Base-by-base conservation (phyloP, 2,113 vertebrate genomes). In the Cottus gobio region DNA sequence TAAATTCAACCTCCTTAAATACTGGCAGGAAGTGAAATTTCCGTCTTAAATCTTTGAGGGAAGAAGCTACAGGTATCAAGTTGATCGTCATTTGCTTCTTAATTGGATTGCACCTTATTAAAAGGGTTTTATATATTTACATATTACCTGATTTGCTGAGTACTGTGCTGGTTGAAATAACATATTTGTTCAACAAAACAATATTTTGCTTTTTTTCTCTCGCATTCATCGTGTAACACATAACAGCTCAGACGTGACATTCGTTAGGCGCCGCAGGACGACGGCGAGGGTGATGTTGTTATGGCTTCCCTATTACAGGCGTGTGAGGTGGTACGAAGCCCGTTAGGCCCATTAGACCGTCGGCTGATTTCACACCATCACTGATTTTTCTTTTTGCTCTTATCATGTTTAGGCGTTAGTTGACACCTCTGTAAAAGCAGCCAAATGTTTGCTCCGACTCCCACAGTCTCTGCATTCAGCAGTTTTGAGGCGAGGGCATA, bases 401-500 rank as follows among this genome's bases (percentile, higher is more conserved):
- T 46, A 69, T 69, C 6, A 46, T 18, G 31, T 68, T 71, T n/a
- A 75, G n/a, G 24, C 56, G 46, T 80, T 63, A 37, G 58, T 70
- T 12, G 62, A 64, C 24, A 64, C 20, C 22, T 46, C 9, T 28
- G 37, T 15, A 34, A 18, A 71, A 83, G 56, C 12, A 61, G 22
- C 22, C 22, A 58, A 28, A 50, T 36, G 30, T 50, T 36, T n/a
- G 28, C 5, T 60, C 30, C 44, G 30, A 28, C 11, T 58, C 16
- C 20, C 31, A 16, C 22, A 1, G 20, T 72, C 11, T 81, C 11
- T 73, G 24, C 28, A 8, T 11, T 65, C 37, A 50, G 48, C 34
- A 24, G 34, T 7, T 80, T 66, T 28, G 31, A 64, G 36, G 26
- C 30, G 1, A 50, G 18, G 6, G 12, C 31, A n/a, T 2, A 31